Percentiles rank a stretch among this genome's conserved stretches.
phyloP scores from a whole-genome alignment of 2,888 invertebrate species.

The Tinea semifulvella region DNA sequence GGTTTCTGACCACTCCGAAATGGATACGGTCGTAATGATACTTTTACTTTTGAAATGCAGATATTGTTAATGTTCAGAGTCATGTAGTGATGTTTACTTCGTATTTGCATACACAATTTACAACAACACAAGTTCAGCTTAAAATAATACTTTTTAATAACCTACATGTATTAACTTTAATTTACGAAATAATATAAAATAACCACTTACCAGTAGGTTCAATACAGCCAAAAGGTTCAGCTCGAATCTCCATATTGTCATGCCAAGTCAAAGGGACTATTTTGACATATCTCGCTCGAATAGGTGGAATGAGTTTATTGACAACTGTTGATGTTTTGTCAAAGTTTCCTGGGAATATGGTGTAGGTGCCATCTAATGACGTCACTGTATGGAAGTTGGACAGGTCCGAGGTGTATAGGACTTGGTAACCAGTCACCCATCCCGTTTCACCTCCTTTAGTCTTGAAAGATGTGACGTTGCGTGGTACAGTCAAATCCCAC shows the following conservation, averaged over 20 bases:
- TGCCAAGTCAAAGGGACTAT: constrained; percentile 71
- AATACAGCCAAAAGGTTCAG: constrained; percentile 76
- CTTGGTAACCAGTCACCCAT: constrained; percentile 79
- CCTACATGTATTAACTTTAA: too few species aligned
- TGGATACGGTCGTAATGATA: too few species aligned
- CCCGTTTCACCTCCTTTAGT: constrained; percentile 76
- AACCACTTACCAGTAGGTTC: constrained; percentile 12
- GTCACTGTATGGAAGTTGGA: constrained; percentile 75
- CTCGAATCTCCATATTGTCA: constrained; percentile 69
- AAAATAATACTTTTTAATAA: too few species aligned
- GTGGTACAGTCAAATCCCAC: constrained; percentile 80
- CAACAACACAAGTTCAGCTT: too few species aligned
- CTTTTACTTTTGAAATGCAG: too few species aligned
- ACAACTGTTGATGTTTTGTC: constrained; percentile 43
- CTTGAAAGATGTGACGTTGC: constrained; percentile 80
- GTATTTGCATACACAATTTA: too few species aligned
- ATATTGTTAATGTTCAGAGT: too few species aligned
- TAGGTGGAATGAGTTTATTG: neutral
- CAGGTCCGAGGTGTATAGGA: constrained; percentile 78
- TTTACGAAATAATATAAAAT: too few species aligned
- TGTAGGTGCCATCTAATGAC: constrained; percentile 57
- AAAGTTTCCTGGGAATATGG: constrained; percentile 77
- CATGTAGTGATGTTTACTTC: too few species aligned
- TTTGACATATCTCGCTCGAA: constrained; percentile 12
- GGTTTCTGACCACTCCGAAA: too few species aligned